phyloP scores from a whole-genome alignment of 2,113 vertebrate genomes.

The Thamnophis sirtalis region DNA sequence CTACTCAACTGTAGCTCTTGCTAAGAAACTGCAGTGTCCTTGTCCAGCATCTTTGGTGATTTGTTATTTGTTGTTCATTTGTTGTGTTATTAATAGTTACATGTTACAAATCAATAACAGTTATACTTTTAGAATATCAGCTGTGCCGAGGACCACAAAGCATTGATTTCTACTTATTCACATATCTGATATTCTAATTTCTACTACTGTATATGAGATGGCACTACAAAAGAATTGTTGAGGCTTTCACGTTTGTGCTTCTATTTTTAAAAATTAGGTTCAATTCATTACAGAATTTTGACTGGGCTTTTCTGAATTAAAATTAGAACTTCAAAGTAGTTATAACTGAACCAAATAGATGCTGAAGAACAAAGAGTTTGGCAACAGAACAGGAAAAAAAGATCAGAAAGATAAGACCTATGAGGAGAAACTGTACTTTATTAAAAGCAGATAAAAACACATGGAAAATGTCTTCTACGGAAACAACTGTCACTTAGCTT shows the following conservation, averaged over 20 bases:
- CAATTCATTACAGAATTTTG: constrained; percentile 3
- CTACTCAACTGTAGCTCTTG: not conserved
- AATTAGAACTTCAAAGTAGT: constrained; percentile 18
- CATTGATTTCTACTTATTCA: not conserved
- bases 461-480: not conserved
- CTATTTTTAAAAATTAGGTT: constrained; percentile 19
- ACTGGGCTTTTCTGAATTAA: constrained; percentile 32
- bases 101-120: not conserved
- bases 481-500: not conserved
- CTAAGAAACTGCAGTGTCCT: not conserved
- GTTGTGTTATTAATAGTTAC: not conserved
- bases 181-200: constrained; percentile 3
- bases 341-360: constrained; percentile 21
- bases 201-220: not conserved
- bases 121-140: not conserved
- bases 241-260: constrained; percentile 30
- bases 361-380: constrained; percentile 7
- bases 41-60: not conserved
- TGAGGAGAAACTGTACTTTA: not conserved
- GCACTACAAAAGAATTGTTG: not conserved
- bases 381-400: not conserved
- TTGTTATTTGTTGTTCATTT: too few relatives aligned
- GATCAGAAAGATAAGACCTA: not conserved
- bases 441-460: constrained; percentile 6
- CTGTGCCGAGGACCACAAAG: not conserved